phyloP scores from a whole-genome alignment of 2,797 vertebrate species.

The Cetoscarus ocellatus region DNA sequence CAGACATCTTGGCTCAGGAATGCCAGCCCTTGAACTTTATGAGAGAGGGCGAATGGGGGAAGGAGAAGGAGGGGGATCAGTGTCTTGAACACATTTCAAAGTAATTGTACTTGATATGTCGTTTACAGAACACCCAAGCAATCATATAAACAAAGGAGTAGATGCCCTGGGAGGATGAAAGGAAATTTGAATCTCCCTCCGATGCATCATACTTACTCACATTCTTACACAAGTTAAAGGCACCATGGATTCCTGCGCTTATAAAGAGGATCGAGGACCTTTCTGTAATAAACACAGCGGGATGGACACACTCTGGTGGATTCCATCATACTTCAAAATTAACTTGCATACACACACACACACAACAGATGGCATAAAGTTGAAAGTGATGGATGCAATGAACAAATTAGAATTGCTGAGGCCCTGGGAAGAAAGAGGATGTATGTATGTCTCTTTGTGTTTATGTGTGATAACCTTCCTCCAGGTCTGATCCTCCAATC shows the following conservation, averaged over 20 bases:
- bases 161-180: conserved; percentile 80
- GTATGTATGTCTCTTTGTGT: conserved; percentile 10
- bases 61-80: conserved; percentile 38
- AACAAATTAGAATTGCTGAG: conserved; percentile 59
- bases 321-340: conserved; percentile 63
- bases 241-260: conserved; percentile 53
- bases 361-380: conserved; percentile 66
- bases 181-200: conserved; percentile 73
- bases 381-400: conserved; percentile 69
- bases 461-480: conserved; percentile 49
- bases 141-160: conserved; percentile 84
- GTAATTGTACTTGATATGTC: conserved; percentile 86
- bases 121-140: conserved; percentile 85
- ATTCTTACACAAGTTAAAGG: conserved; percentile 63
- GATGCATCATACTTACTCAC: conserved; percentile 79
- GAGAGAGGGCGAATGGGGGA: conserved; percentile 40
- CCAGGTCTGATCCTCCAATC: conserved; percentile 64
- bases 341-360: conserved; percentile 23
- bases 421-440: conserved; percentile 25
- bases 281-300: conserved; percentile 71
- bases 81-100: conserved; percentile 82
- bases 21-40: conserved; percentile 79
- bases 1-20: conserved; percentile 69
- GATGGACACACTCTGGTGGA: conserved; percentile 50
- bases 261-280: conserved; percentile 57